Evolutionary conservation across 2,888 invertebrate genomes (phyloP), one percentile per base, ranked within the genome.

Genomic region (Frankliniella fusca): DNA sequence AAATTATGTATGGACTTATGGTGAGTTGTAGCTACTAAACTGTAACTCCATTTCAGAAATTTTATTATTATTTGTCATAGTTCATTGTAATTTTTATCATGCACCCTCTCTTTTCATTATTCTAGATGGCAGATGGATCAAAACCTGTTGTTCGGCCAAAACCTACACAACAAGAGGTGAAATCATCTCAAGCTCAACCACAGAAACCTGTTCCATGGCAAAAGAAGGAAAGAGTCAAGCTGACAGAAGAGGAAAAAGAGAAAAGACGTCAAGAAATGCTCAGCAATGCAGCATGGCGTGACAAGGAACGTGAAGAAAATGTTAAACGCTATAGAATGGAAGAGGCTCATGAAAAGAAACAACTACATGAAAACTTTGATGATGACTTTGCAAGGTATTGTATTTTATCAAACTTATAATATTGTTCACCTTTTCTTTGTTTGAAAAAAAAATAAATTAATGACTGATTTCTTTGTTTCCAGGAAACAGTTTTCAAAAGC

Each of bases 401-500:
- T 82, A 50, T 20, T 18, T 18, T 83, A 81, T 50, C 50, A 27
- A 82, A 28, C 7, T 79, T 70, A 80, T 80, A 50, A 61, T 7
- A 15, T 61, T 61, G 20, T 61, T 27, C 50, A 23, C 80, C 80
- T 81, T 38, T 38, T 38, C 38, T 38, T 38, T 38, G 2, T 38
- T 38, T 38, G 5, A 3, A 38, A 38, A 38, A 3, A 5, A 5
- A 38, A 38, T 38, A 38, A 2, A 38, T 38, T 38, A 3, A 38
- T 5, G 38, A 38, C 38, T 38, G 3, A 38, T 38, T 38, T 38
- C 38, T 38, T 38, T 38, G 38, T 84, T 89, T 88, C 61, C 86
- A 92, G 91, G 83, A 93, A 92, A 85, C 92, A 95, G 87, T 89
- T 94, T 84, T 89, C 92, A 0, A 89, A 90, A 83, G 92, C 92